Percentiles rank a stretch among this genome's conserved stretches.
Conservation (phyloP, 1,140 invertebrate species). For the Drosophila carrolli region DNA sequence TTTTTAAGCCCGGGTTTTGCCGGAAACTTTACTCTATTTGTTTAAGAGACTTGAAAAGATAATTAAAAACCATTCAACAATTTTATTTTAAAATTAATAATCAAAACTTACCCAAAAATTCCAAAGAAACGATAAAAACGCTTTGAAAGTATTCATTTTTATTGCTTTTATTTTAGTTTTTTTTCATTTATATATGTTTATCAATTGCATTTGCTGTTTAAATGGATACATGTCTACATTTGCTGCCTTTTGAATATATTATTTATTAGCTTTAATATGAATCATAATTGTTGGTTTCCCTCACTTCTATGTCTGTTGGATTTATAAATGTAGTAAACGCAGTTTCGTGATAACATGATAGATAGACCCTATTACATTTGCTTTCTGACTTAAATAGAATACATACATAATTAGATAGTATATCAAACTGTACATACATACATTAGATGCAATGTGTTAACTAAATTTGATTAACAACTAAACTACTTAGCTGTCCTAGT, state of each 20-base stretch:
- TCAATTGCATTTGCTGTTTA: conserved; percentile 80
- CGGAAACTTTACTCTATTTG: too few species aligned
- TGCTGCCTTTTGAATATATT: conserved; percentile 64
- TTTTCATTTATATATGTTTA: conserved; percentile 52
- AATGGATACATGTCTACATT: conserved; percentile 70
- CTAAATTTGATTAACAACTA: conserved; percentile 75
- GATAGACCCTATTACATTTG: conserved; percentile 59
- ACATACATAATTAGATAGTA: conserved; percentile 42
- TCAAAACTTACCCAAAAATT: neutral
- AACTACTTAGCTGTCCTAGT: conserved; percentile 58
- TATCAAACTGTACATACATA: conserved; percentile 63
- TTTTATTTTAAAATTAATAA: too few species aligned
- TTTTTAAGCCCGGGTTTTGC: too few species aligned
- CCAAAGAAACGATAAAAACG: neutral
- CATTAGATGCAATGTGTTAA: conserved; percentile 72
- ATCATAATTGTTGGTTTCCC: conserved; percentile 39
- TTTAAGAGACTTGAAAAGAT: too few species aligned
- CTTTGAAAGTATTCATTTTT: conserved; percentile 29
- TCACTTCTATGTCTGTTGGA: conserved; percentile 44
- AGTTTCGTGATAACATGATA: conserved; percentile 74
- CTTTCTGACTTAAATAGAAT: conserved; percentile 45
- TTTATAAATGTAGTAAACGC: conserved; percentile 83
- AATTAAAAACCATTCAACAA: too few species aligned
- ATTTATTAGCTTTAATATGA: conserved; percentile 56
- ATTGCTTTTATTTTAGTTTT: conserved; percentile 41